Conservation (phyloP, 1,140 invertebrate species). For the Calycopis cecrops region DNA sequence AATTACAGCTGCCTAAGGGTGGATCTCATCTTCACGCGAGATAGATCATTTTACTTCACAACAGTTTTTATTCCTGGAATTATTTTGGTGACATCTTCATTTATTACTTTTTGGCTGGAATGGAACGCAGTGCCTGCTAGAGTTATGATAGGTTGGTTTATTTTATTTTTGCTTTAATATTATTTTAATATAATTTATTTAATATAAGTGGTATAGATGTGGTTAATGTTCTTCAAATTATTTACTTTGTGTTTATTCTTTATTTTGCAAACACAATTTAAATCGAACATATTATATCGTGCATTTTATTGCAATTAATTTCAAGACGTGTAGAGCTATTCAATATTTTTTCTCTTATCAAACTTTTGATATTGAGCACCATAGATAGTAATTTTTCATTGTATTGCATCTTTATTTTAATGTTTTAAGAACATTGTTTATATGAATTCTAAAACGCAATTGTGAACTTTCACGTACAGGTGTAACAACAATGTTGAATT, state of each 20-base stretch:
- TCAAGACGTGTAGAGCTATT: background rate
- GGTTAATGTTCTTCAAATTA: background rate
- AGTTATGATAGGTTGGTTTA: conserved; percentile 89
- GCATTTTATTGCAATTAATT: background rate
- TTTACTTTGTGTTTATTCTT: too few relatives aligned
- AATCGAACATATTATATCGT: too few relatives aligned
- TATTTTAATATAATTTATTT: conserved; percentile 11
- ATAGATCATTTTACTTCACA: conserved; percentile 96
- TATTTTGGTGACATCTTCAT: conserved; percentile 95
- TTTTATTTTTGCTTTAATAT: conserved; percentile 18
- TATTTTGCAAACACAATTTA: background rate
- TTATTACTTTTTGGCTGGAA: conserved; percentile 92
- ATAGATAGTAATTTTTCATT: too few relatives aligned
- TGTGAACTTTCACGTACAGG: conserved; percentile 72
- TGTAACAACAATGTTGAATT: conserved; percentile 98
- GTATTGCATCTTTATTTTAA: too few relatives aligned
- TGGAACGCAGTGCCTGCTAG: conserved; percentile 96
- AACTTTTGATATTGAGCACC: too few relatives aligned
- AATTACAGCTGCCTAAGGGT: conserved; percentile 96
- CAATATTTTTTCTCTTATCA: too few relatives aligned
- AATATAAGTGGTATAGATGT: background rate
- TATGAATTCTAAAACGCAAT: background rate
- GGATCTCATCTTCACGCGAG: conserved; percentile 92
- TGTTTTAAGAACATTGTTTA: background rate
- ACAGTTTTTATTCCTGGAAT: conserved; percentile 97